Evolutionary conservation across 2,113 vertebrate species (phyloP).

Genomic region (Plecturocebus donacophilus): DNA sequence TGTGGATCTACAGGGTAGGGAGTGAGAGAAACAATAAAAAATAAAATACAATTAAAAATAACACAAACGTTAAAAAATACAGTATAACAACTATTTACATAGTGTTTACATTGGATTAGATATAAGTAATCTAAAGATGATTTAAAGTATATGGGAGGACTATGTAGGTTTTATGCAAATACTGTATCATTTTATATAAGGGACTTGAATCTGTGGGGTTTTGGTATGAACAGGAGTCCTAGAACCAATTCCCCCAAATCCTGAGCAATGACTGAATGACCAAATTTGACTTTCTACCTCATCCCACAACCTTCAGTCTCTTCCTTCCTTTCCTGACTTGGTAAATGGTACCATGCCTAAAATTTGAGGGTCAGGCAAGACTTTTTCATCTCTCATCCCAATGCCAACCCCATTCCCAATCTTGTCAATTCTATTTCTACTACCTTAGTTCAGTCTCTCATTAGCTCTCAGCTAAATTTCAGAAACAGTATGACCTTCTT

Average conservation of each 20-base stretch:
- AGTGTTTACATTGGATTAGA: not conserved
- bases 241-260: not conserved
- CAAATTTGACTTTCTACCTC: not conserved
- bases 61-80: not conserved
- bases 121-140: not conserved
- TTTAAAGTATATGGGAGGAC: not conserved
- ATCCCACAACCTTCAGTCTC: not conserved
- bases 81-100: not conserved
- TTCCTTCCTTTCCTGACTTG: not conserved
- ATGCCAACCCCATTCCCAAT: not conserved
- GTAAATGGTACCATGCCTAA: not conserved
- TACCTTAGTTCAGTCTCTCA: not conserved
- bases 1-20: not conserved
- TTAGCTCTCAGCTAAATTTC: not conserved
- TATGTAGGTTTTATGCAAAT: not conserved
- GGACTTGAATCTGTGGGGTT: not conserved
- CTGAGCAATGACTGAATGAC: not conserved
- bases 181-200: not conserved
- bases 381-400: not conserved
- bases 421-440: not conserved
- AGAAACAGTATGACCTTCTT: not conserved
- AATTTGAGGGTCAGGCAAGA: not conserved
- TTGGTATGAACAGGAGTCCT: not conserved
- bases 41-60: not conserved
- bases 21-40: not conserved